A percentile compares a stretch with the other conserved stretches of the same genome.
Evolutionary conservation across 2,888 invertebrate species (phyloP).

Genomic region (Perdita meconis): DNA sequence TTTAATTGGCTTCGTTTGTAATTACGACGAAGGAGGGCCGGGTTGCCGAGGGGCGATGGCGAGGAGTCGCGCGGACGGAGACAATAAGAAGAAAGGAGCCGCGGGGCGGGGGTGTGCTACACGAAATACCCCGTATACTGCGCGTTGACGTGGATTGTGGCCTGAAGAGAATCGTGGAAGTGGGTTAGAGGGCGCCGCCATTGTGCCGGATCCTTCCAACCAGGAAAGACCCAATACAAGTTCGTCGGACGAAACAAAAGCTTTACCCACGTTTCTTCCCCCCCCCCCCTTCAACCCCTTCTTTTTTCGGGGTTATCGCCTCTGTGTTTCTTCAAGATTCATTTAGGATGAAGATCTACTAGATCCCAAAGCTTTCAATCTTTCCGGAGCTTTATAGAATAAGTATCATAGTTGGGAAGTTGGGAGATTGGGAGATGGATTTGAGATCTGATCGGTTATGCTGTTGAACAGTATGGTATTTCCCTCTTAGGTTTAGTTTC

Average conservation of each 20-base stretch:
- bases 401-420: too few relatives aligned
- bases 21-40: conserved; percentile 56
- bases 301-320: conserved; percentile 4
- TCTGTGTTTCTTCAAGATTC: conserved; percentile 3
- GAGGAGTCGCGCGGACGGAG: conserved; percentile 15
- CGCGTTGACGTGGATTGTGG: conserved; percentile 51
- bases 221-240: conserved; percentile 46
- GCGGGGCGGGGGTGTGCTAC: conserved; percentile 8
- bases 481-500: too few relatives aligned
- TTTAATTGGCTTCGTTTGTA: conserved; percentile 73
- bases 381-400: too few relatives aligned
- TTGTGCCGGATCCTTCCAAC: conserved; percentile 51
- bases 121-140: conserved; percentile 52
- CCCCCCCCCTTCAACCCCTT: not conserved
- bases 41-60: conserved; percentile 24
- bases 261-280: conserved; percentile 12
- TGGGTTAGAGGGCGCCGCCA: conserved; percentile 55
- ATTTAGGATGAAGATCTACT: too few relatives aligned
- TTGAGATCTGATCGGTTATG: too few relatives aligned
- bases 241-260: conserved; percentile 47
- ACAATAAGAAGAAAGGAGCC: conserved; percentile 60
- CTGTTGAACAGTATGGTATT: too few relatives aligned
- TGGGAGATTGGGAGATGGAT: too few relatives aligned
- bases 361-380: too few relatives aligned
- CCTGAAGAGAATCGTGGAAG: conserved; percentile 55